Conservation (phyloP, 2,113 vertebrate species). For the Lagenorhynchus albirostris region DNA sequence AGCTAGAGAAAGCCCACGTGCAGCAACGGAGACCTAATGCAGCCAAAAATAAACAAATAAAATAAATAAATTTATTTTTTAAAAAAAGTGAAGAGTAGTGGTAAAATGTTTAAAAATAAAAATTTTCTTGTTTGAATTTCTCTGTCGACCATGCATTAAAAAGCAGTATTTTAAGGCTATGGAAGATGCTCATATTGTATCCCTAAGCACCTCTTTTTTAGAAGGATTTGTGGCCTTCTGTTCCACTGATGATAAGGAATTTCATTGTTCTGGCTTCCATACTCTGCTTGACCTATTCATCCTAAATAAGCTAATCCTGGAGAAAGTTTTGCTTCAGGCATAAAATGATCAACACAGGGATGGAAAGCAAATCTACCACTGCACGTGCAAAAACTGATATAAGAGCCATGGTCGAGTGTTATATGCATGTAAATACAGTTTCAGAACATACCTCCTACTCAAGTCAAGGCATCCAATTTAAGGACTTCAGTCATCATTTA, state of each 20-base stretch:
- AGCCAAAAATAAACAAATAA: no score
- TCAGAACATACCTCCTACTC: neutral
- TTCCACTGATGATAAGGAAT: constrained; percentile 51
- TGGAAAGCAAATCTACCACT: neutral
- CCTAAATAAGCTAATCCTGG: constrained; percentile 34
- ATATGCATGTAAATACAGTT: neutral
- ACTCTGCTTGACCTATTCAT: constrained; percentile 48
- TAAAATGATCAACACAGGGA: neutral
- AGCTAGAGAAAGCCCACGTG: no score
- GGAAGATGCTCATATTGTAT: neutral
- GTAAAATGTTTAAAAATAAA: no score
- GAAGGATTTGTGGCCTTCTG: constrained; percentile 55
- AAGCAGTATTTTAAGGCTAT: neutral
- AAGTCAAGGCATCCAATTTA: neutral
- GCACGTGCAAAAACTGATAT: neutral
- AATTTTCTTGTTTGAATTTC: neutral
- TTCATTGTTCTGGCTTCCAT: constrained; percentile 40
- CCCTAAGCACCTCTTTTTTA: constrained; percentile 10
- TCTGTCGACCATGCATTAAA: neutral
- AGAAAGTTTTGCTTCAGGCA: neutral
- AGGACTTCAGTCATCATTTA: neutral
- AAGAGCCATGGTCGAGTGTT: neutral
- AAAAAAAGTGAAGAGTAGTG: no score
- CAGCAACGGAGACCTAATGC: no score
- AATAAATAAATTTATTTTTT: no score